Evolutionary conservation across 1,140 invertebrate genomes (phyloP), one percentile per base, ranked within the genome.

Genomic region (Platorchestia sp.): DNA sequence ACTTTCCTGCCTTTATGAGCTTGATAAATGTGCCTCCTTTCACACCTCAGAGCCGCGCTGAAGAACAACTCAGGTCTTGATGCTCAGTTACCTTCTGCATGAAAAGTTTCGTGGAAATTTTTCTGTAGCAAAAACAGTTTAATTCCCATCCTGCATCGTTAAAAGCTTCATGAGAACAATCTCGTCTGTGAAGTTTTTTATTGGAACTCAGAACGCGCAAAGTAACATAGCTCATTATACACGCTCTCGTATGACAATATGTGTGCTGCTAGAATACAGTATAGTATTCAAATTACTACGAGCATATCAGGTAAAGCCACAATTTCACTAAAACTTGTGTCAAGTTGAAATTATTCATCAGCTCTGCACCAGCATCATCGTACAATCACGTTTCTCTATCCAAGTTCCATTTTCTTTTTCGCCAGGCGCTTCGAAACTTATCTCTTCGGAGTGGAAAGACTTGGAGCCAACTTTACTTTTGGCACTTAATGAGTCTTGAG

Each of bases 401-500:
- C 59, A 75, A 36, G 36, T 19, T 75, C 27, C 10, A 19, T 75
- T 75, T 36, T 75, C 27, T 75, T 75, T 36, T 75, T n/a, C n/a
- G n/a, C 59, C 1, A 75, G 14, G 59, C 59, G 27, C 59, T 36
- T 89, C 87, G 43, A 44, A 89, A 89, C 87, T 89, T 89, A 89
- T 44, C 87, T 89, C 43, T 89, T 89, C 87, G 87, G n/a, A 44
- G 41, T 41, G 87, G 43, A 89, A 41, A 89, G 43, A 89, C 87
- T 44, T 41, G 87, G 87, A 89, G 43, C 14, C 59, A 75, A 75
- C 59, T 75, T 75, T 75, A 89, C 87, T 42, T 89, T 89, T 44
- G 87, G 43, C 87, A 89, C 87, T 89, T 89, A 89, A 89, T 89
- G 87, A 89, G 87, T 44, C 43, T 89, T 44, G 43, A 89, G 87